Base-by-base conservation (phyloP, 1,140 invertebrate species). In the Aphaenogaster ashmeadi region DNA sequence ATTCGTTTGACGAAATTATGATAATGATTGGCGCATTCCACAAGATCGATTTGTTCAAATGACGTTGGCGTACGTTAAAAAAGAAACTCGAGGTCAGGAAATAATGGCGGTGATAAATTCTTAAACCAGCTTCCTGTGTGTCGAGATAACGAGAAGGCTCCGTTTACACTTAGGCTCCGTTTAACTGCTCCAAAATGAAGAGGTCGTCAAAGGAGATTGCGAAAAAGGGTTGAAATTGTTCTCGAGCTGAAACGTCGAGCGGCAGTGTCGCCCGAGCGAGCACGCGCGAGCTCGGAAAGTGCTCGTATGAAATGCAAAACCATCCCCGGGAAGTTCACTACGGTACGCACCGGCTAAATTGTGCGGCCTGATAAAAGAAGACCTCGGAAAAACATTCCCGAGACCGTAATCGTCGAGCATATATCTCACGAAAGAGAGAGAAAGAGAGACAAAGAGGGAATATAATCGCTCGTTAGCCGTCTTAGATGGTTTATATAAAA, bases 301-400 rank as follows among this genome's bases (percentile, higher is more conserved):
- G 33, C 77, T 80, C 77, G 44, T 80, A 66, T 80, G 78, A 80
- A 67, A 67, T 80, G 47, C 33, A 67, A 80, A 67, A 52, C 62
- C 62, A 52, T 67, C 3, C 47, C 13, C n/a, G 47, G 33, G 18
- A 54, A 54, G n/a, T 54, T 80, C 78, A 41, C 47, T 52, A 66
- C 56, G 74, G 15, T 18, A 27, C 58, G 27, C 58, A 56, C 58
- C 58, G 27, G 44, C 75, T 79, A 79, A 79, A 79, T 78, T 60
- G 75, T 47, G 27, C 60, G 33, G 27, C 33, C 27, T 80, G 58
- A 64, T 64, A 50, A 79, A 78, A 41, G 75, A 47, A 62, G 41
- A 62, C 54, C 54, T 47, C 56, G 56, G 74, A 47, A 74, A 74
- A 54, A 74, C 47, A 74, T 54, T 0, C 71, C 38, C 41, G 44